Conservation (phyloP, 2,797 vertebrate genomes). For the Ceryle rudis region DNA sequence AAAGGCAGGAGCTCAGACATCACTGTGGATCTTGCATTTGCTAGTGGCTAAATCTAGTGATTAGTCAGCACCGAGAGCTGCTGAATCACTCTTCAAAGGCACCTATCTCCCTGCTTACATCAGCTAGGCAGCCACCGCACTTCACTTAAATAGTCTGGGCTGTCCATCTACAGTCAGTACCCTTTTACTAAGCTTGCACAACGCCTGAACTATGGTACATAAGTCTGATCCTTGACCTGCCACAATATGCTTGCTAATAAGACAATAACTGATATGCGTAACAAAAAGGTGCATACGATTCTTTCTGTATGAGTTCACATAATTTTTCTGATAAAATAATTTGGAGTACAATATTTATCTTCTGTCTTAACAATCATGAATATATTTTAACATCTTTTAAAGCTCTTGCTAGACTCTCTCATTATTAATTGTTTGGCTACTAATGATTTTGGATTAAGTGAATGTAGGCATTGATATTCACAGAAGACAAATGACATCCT, state of each 20-base stretch:
- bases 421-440: conserved; percentile 17
- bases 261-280: not conserved
- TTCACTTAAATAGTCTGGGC: not conserved
- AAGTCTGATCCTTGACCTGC: not conserved
- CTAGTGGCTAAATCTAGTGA: conserved; percentile 72
- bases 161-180: not conserved
- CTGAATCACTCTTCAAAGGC: conserved; percentile 76
- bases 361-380: not conserved
- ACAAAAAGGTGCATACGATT: not conserved
- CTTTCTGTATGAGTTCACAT: not conserved
- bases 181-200: not conserved
- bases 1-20: conserved; percentile 69
- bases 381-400: not conserved
- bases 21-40: conserved; percentile 54
- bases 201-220: fast-evolving
- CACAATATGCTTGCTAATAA: not conserved
- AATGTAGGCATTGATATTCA: conserved; percentile 30
- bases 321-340: not conserved
- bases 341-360: not conserved
- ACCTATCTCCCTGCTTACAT: conserved; percentile 72
- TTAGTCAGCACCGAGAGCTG: conserved; percentile 71
- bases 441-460: conserved; percentile 52
- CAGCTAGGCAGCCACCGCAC: conserved; percentile 41
- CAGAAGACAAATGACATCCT: conserved; percentile 1
- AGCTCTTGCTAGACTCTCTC: not conserved